Evolutionary conservation across 2,888 invertebrate species (phyloP).

Genomic region (Hybos culiciformis): DNA sequence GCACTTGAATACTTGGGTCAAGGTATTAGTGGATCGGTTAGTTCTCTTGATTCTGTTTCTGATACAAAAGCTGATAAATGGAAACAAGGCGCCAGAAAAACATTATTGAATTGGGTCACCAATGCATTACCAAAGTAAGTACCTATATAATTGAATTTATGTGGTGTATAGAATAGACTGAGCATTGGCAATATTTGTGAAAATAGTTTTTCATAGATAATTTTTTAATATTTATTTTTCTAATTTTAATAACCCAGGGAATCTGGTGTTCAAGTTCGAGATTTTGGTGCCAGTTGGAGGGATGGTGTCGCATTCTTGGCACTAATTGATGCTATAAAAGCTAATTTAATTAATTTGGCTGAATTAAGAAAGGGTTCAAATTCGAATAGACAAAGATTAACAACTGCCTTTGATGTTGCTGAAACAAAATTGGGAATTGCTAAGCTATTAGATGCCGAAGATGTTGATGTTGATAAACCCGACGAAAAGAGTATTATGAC

Average conservation of each 20-base stretch:
- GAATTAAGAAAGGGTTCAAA: slow-evolving; percentile 65
- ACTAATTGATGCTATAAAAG: slow-evolving; percentile 87
- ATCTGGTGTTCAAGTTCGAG: slow-evolving; percentile 74
- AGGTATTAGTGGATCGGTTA: slow-evolving; percentile 63
- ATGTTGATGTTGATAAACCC: slow-evolving; percentile 89
- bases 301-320: slow-evolving; percentile 93
- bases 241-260: slow-evolving; percentile 43
- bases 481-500: slow-evolving; percentile 98
- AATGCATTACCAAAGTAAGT: slow-evolving; percentile 72
- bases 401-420: slow-evolving; percentile 87
- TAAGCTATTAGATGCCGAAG: slow-evolving; percentile 83
- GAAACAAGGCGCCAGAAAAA: slow-evolving; percentile 84
- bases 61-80: slow-evolving; percentile 50
- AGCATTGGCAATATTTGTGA: no score
- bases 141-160: background rate
- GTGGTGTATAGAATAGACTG: background rate
- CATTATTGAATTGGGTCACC: slow-evolving; percentile 86
- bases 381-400: slow-evolving; percentile 69
- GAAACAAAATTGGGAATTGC: slow-evolving; percentile 85
- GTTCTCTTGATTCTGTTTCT: slow-evolving; percentile 65
- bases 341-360: slow-evolving; percentile 79
- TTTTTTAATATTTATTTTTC: no score
- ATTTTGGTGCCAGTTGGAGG: slow-evolving; percentile 92
- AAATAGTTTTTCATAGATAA: no score
- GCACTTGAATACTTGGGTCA: slow-evolving; percentile 75